These are phyloP conservation scores for Drosophila kikkawai DNA, from an alignment of 1,140 invertebrate species.

Conservation along the genomic window DNA sequence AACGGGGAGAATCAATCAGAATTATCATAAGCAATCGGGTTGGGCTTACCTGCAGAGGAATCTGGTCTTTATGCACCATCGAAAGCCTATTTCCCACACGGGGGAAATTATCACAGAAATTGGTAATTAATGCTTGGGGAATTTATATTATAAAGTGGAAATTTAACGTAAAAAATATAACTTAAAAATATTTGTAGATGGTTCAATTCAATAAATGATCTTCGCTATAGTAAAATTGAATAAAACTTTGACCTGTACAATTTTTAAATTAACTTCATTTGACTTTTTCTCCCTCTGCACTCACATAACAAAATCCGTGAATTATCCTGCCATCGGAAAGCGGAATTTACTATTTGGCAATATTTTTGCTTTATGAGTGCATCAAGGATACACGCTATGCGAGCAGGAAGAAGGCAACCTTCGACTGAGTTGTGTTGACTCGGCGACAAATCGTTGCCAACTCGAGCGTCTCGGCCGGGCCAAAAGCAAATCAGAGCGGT, in stretches of 20 bases:
- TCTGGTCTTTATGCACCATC: neutral
- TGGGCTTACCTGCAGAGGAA: slow-evolving; percentile 14
- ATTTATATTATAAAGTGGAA: neutral
- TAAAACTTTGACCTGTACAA: no score
- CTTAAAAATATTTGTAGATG: neutral
- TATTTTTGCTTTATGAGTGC: slow-evolving; percentile 67
- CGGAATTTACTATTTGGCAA: slow-evolving; percentile 49
- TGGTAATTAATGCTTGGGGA: neutral
- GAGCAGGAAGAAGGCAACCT: slow-evolving; percentile 53
- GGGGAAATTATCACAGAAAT: neutral
- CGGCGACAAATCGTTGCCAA: slow-evolving; percentile 78
- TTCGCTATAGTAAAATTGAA: no score
- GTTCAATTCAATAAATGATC: no score
- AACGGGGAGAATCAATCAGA: slow-evolving; percentile 39
- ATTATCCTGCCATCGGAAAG: slow-evolving; percentile 10
- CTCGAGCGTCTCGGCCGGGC: slow-evolving; percentile 59
- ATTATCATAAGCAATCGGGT: slow-evolving; percentile 27
- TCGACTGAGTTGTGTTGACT: slow-evolving; percentile 75
- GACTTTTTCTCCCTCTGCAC: neutral
- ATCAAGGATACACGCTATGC: slow-evolving; percentile 41
- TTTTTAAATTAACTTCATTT: no score
- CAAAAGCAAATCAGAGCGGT: slow-evolving; percentile 37
- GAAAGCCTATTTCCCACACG: neutral
- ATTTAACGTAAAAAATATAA: neutral
- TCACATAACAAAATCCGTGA: neutral